phyloP scores from a whole-genome alignment of 2,797 vertebrate species.

The Semaprochilodus insignis region DNA sequence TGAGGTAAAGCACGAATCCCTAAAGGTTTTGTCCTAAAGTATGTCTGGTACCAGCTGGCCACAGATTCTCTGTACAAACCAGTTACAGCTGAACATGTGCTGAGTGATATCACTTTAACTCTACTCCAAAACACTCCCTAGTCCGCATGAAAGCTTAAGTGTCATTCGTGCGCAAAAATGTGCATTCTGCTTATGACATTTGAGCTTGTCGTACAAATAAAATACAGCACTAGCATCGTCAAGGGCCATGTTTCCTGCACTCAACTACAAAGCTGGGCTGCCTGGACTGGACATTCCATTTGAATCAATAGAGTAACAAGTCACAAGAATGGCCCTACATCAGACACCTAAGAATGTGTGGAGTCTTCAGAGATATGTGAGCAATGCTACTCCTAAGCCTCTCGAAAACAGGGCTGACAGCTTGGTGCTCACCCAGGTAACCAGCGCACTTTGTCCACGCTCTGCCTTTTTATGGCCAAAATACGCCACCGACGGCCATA shows the following conservation, averaged over 20 bases:
- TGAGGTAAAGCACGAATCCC: background rate
- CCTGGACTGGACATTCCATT: background rate
- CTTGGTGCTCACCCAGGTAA: conserved; percentile 36
- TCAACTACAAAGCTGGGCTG: background rate
- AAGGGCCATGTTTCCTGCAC: background rate
- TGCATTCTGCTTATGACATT: background rate
- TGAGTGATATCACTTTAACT: background rate
- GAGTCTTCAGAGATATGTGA: conserved; percentile 34
- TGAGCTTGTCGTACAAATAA: conserved; percentile 1
- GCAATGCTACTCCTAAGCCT: conserved; percentile 33
- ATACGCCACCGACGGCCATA: background rate
- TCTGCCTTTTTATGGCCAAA: conserved; percentile 45
- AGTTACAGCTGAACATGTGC: conserved; percentile 9
- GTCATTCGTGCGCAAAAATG: background rate
- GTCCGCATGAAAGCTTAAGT: background rate
- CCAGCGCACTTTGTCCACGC: conserved; percentile 34
- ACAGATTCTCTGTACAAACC: conserved; percentile 15
- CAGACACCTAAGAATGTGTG: conserved; percentile 15
- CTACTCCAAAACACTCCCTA: background rate
- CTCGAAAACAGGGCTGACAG: background rate
- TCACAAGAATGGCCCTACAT: conserved; percentile 4
- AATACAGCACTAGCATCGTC: conserved; percentile 13
- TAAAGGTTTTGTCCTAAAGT: background rate
- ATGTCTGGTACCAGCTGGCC: conserved; percentile 2
- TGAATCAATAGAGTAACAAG: conserved; percentile 32